Evolutionary conservation across 2,888 invertebrate species (phyloP), one percentile per base, ranked within the genome.

Genomic region (Chloroclysta siterata): DNA sequence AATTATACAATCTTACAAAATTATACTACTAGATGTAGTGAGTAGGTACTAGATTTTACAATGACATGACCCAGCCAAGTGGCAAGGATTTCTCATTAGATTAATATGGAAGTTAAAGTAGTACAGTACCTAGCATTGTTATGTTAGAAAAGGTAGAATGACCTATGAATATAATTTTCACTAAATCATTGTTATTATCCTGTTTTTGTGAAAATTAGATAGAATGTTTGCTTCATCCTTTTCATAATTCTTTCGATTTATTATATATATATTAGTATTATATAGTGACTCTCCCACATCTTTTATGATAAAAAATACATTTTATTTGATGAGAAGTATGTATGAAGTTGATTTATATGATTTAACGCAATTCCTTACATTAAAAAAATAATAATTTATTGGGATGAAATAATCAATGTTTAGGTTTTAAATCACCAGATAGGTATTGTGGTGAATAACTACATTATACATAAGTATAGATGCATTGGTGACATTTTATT

Each of bases 401-500:
- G 46, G 50, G 44, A 63, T 67, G 52, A 63, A 61, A 54, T 66
- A 60, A 63, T 66, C 15, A 57, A 64, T 67, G 15, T 53, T 11
- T 53, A 65, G 28, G 41, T 60, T 55, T 61, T 52, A 53, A 62
- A 53, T 46, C 7, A 36, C 11, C 36, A 29, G 42, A 22, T 22
- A 22, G 22, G 22, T 22, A 22, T 60, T 5, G 15, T 47, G 17
- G 48, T 41, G 41, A 63, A 52, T 56, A 56, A 36, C 53, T 44
- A 48, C 47, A 41, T 15, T 51, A 60, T 60, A 65, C 56, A 46
- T 64, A 66, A 61, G 60, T 68, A 58, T 63, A 64, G 60, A 63
- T 60, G 60, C 55, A 60, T 63, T 68, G 56, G 47, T 55, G 54
- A 62, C 48, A 63, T 68, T 71, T 68, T 65, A 67, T 65, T 56